Evolutionary conservation across 2,797 vertebrate genomes (phyloP).

Genomic region (Sparus aurata): DNA sequence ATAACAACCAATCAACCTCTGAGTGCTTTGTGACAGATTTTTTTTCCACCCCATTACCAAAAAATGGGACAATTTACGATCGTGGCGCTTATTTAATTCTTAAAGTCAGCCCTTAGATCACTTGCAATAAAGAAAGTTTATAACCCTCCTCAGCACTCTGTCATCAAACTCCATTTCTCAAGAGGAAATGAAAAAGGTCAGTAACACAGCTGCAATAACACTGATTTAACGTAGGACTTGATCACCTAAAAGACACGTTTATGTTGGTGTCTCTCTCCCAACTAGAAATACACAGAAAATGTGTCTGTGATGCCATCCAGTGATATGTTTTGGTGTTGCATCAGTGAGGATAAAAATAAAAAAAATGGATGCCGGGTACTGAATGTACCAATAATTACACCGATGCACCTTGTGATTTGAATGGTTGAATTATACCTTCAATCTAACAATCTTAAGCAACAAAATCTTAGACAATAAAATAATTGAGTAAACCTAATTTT

Average conservation of each 20-base stretch:
- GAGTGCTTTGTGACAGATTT: background rate
- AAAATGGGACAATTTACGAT: constrained; percentile 4
- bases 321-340: constrained; percentile 21
- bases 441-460: background rate
- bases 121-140: background rate
- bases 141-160: background rate
- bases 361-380: background rate
- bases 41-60: background rate
- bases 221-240: background rate
- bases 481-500: background rate
- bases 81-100: constrained; percentile 6
- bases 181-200: constrained; percentile 12
- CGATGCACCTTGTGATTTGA: background rate
- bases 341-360: background rate
- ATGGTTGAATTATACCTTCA: background rate
- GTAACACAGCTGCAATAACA: background rate
- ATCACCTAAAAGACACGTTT: background rate
- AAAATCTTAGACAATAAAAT: background rate
- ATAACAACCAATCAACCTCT: background rate
- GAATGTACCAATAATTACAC: background rate
- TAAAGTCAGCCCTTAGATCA: background rate
- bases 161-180: constrained; percentile 10
- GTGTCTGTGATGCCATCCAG: constrained; percentile 53
- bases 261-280: background rate
- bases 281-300: background rate